These are phyloP conservation scores for Steinernema khuongi DNA, from an alignment of 1,140 invertebrate species.

Conservation along the genomic window DNA sequence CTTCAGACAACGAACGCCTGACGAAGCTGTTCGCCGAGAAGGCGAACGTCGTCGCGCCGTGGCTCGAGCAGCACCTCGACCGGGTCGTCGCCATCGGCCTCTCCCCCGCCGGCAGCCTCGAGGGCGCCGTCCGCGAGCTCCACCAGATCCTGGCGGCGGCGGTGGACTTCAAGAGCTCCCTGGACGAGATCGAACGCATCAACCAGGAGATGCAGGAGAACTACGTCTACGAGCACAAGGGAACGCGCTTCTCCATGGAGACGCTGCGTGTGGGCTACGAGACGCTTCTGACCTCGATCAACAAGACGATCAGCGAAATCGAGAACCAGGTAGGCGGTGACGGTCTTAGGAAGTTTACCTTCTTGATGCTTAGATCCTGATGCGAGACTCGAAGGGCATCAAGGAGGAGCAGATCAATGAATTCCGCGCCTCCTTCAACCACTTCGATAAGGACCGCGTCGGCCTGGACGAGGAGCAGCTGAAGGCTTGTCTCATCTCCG, in stretches of 20 bases:
- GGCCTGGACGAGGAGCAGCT: slow-evolving; percentile 93
- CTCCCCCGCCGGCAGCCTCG: slow-evolving; percentile 61
- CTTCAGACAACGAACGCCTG: slow-evolving; percentile 81
- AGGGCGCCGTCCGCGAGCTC: slow-evolving; percentile 52
- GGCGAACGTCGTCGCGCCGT: slow-evolving; percentile 93
- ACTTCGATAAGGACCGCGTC: slow-evolving; percentile 96
- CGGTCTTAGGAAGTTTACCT: not conserved
- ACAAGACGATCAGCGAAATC: slow-evolving; percentile 96
- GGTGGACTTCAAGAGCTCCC: slow-evolving; percentile 87
- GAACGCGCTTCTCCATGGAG: slow-evolving; percentile 99
- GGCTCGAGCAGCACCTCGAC: slow-evolving; percentile 97
- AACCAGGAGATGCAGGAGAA: slow-evolving; percentile 97
- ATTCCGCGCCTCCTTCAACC: slow-evolving; percentile 95
- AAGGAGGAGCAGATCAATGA: slow-evolving; percentile 94
- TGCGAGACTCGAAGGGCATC: slow-evolving; percentile 90
- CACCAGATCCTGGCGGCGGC: slow-evolving; percentile 65
- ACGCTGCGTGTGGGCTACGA: slow-evolving; percentile 98
- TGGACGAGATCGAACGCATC: slow-evolving; percentile 95
- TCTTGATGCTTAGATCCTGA: slow-evolving; percentile 73
- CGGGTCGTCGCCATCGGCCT: slow-evolving; percentile 90
- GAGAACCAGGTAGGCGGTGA: slow-evolving; percentile 77
- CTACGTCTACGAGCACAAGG: slow-evolving; percentile 98
- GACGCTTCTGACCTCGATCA: slow-evolving; percentile 94
- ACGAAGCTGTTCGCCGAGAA: slow-evolving; percentile 94
- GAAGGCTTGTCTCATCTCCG: slow-evolving; percentile 91